Evolutionary conservation across 2,888 invertebrate species (phyloP).

Genomic region (Zele albiditarsus): DNA sequence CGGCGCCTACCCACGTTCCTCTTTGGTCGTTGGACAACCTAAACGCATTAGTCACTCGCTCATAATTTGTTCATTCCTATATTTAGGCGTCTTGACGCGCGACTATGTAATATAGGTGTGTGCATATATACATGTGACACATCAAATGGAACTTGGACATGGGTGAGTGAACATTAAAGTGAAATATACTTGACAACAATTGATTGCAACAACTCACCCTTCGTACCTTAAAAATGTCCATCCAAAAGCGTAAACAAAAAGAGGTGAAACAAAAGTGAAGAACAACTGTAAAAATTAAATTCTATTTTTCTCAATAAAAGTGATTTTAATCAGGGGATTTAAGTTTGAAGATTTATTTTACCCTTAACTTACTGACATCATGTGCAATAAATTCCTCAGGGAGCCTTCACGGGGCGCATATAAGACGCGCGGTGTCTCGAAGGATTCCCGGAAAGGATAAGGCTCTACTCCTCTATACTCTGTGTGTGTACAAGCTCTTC

Average conservation of each 20-base stretch:
- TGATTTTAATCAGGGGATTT: slow-evolving; percentile 21
- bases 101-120: background rate
- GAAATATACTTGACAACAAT: slow-evolving; percentile 14
- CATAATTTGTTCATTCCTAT: slow-evolving; percentile 65
- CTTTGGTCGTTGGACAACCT: slow-evolving; percentile 45
- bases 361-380: slow-evolving; percentile 27
- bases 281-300: background rate
- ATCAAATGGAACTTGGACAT: slow-evolving; percentile 23
- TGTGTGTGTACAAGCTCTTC: slow-evolving; percentile 16
- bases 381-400: slow-evolving; percentile 32
- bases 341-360: slow-evolving; percentile 21
- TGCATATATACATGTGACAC: background rate
- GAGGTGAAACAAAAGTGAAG: background rate
- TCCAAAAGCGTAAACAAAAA: background rate
- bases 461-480: slow-evolving; percentile 19
- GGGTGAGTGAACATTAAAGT: slow-evolving; percentile 16
- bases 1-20: slow-evolving; percentile 41
- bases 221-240: slow-evolving; percentile 13
- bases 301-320: background rate
- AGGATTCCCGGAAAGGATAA: slow-evolving; percentile 41
- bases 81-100: slow-evolving; percentile 52
- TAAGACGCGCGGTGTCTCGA: slow-evolving; percentile 26
- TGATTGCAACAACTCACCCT: background rate
- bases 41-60: slow-evolving; percentile 60
- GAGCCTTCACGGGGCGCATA: slow-evolving; percentile 17